phyloP scores from a whole-genome alignment of 23 tunicate species.

The Styela clava region DNA sequence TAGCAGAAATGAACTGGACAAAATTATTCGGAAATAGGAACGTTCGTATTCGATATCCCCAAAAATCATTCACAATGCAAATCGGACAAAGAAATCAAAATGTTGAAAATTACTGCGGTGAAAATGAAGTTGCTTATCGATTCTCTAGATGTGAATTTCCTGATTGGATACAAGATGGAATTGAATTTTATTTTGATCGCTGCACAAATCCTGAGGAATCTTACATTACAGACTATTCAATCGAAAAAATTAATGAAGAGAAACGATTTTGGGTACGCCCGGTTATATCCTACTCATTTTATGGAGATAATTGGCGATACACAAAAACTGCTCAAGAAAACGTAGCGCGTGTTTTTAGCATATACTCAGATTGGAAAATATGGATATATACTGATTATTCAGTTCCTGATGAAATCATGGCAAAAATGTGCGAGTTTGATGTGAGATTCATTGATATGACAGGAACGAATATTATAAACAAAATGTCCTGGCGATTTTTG shows the following conservation, averaged over 20 bases:
- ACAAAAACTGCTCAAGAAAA: neutral
- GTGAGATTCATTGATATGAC: slow-evolving; percentile 12
- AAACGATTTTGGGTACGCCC: slow-evolving; percentile 16
- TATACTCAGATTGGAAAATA: slow-evolving; percentile 16
- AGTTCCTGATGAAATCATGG: slow-evolving; percentile 6
- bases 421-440: neutral
- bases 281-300: slow-evolving; percentile 4
- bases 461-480: neutral
- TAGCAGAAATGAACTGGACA: neutral
- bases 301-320: neutral
- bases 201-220: slow-evolving; percentile 12
- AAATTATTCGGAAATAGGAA: neutral
- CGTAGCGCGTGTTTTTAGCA: neutral
- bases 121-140: slow-evolving; percentile 14
- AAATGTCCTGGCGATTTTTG: slow-evolving; percentile 24
- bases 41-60: neutral
- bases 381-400: slow-evolving; percentile 18
- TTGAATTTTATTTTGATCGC: slow-evolving; percentile 22
- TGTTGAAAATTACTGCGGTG: slow-evolving; percentile 4
- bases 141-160: slow-evolving; percentile 7
- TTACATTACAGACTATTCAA: neutral
- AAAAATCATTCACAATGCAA: slow-evolving; percentile 4
- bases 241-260: neutral
- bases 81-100: slow-evolving; percentile 13
- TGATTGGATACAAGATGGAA: slow-evolving; percentile 10